Evolutionary conservation across 2,888 invertebrate species (phyloP).

Genomic region (Podotricha telesiphe): DNA sequence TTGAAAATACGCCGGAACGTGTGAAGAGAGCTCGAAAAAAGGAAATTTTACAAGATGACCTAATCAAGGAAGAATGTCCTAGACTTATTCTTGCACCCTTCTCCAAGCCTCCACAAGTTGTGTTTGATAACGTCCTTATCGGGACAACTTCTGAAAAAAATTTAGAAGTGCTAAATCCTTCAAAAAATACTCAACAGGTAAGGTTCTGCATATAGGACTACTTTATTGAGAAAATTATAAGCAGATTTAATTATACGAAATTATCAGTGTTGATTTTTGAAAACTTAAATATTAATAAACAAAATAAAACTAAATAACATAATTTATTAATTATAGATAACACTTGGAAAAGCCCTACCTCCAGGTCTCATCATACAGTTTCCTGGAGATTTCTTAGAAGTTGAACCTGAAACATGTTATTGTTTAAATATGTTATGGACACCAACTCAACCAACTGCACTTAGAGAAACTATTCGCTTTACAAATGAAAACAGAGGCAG

Average conservation of each 20-base stretch:
- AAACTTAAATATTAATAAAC: too few relatives aligned
- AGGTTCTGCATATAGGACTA: neutral
- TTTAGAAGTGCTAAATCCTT: slow-evolving; percentile 85
- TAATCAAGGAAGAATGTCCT: slow-evolving; percentile 74
- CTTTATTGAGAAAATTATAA: neutral
- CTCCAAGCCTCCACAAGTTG: slow-evolving; percentile 85
- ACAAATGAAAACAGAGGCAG: slow-evolving; percentile 85
- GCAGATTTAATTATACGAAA: neutral
- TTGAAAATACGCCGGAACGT: slow-evolving; percentile 79
- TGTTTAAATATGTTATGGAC: slow-evolving; percentile 86
- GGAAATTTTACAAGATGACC: slow-evolving; percentile 57
- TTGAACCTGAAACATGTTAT: slow-evolving; percentile 82
- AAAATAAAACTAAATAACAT: neutral
- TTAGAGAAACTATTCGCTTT: slow-evolving; percentile 86
- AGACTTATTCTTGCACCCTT: slow-evolving; percentile 86
- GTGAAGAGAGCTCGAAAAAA: slow-evolving; percentile 64
- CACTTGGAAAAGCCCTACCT: slow-evolving; percentile 71
- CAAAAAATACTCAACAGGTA: slow-evolving; percentile 72
- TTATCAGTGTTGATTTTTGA: too few relatives aligned
- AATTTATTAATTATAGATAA: slow-evolving; percentile 59
- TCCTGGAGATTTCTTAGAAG: slow-evolving; percentile 79
- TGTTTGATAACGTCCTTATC: slow-evolving; percentile 86
- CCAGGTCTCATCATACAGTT: slow-evolving; percentile 83
- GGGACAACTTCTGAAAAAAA: slow-evolving; percentile 80
- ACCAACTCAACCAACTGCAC: slow-evolving; percentile 83